phyloP scores from a whole-genome alignment of 2,113 vertebrate species.

The Erythrolamprus reginae region DNA sequence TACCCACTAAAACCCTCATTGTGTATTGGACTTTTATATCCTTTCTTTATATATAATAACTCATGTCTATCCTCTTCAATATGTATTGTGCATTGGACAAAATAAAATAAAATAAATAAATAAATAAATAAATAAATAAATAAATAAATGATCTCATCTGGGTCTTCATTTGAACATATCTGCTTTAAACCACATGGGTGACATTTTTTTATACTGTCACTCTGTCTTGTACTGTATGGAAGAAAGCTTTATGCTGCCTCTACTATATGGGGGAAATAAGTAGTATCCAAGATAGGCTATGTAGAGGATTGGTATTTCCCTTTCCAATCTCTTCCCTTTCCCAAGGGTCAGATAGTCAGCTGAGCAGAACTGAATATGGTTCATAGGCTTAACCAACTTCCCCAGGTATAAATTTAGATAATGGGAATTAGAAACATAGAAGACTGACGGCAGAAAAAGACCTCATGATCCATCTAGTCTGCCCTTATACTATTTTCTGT shows the following conservation, averaged over 20 bases:
- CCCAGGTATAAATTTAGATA: neutral
- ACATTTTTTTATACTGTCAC: neutral
- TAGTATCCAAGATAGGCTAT: neutral
- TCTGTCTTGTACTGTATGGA: neutral
- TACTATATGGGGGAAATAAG: neutral
- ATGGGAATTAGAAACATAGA: too few species aligned
- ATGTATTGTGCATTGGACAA: too few species aligned
- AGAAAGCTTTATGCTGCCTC: neutral
- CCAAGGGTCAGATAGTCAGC: neutral
- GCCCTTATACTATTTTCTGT: too few species aligned
- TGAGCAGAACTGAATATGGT: neutral
- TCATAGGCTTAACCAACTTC: neutral
- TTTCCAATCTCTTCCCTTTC: neutral
- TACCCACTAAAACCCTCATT: too few species aligned
- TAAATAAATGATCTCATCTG: neutral
- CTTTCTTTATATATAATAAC: too few species aligned
- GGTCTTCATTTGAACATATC: neutral
- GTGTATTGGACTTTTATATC: too few species aligned
- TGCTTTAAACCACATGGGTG: neutral
- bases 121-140: too few species aligned
- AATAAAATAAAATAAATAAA: too few species aligned
- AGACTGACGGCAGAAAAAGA: too few species aligned
- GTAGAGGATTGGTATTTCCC: neutral
- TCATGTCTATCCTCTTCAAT: too few species aligned
- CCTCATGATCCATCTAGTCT: too few species aligned